Conservation (phyloP, 2,888 invertebrate genomes). For the Himalopsyche tibetana region DNA sequence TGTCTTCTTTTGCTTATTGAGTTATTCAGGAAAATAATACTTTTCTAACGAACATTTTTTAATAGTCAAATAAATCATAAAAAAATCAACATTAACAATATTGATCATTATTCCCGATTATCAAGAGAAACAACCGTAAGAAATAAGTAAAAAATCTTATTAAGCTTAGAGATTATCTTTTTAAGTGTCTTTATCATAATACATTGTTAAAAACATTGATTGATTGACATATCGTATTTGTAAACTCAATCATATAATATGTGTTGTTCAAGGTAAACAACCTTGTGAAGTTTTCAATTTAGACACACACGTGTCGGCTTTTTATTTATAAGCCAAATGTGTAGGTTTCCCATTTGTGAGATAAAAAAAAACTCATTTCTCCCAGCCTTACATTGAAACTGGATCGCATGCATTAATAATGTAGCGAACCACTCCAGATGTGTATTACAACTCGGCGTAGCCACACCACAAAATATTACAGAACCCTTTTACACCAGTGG, state of each 20-base stretch:
- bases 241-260: not conserved
- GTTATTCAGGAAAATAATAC: no score
- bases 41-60: no score
- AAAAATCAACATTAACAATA: no score
- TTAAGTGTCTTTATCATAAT: no score
- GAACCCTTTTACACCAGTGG: not conserved
- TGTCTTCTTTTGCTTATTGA: no score
- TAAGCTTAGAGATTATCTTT: no score
- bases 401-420: slow-evolving; percentile 28
- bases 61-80: no score
- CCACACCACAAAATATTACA: not conserved
- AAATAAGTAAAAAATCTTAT: no score
- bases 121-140: no score
- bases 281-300: not conserved
- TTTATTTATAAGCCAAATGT: not conserved
- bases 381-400: not conserved
- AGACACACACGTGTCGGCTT: not conserved
- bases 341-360: slow-evolving; percentile 64
- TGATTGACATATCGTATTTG: no score
- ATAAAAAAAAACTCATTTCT: not conserved
- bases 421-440: not conserved
- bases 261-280: not conserved
- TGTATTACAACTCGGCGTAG: not conserved
- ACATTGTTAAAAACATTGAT: no score
- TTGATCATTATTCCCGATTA: no score